phyloP scores from a whole-genome alignment of 2,113 vertebrate genomes.

The Ornithorhynchus anatinus region DNA sequence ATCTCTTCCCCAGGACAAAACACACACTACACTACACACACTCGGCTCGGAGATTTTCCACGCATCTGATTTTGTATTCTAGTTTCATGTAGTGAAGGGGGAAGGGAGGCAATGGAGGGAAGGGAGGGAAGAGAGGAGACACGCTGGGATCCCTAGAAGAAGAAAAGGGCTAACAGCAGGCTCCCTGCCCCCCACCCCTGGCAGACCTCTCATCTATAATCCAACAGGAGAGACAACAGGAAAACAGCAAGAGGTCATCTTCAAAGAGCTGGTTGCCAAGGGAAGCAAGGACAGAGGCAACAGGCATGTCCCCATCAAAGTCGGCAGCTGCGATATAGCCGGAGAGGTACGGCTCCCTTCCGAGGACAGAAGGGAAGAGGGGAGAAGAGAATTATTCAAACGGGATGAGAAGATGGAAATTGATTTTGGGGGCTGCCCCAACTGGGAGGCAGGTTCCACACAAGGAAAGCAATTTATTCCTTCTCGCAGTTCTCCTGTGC shows the following conservation, averaged over 20 bases:
- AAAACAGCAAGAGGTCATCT: constrained; percentile 87
- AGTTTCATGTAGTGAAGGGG: neutral
- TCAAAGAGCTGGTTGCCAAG: constrained; percentile 88
- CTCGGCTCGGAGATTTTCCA: neutral
- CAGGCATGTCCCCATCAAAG: constrained; percentile 89
- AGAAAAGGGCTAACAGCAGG: constrained; percentile 64
- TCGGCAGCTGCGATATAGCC: constrained; percentile 74
- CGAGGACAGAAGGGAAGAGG: constrained; percentile 19
- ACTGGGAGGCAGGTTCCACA: neutral
- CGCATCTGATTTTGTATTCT: neutral
- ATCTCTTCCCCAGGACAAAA: too few species aligned
- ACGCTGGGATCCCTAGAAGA: constrained; percentile 54
- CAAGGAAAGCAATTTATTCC: constrained; percentile 2
- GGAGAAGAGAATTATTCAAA: too few species aligned
- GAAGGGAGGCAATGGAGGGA: neutral
- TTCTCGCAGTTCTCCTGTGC: constrained; percentile 10
- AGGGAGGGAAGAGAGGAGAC: constrained; percentile 26
- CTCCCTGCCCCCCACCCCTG: constrained; percentile 59
- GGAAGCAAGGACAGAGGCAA: constrained; percentile 77
- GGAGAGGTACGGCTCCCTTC: constrained; percentile 69
- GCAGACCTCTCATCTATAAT: constrained; percentile 77
- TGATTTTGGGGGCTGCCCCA: too few species aligned
- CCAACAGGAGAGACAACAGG: constrained; percentile 80
- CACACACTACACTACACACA: neutral
- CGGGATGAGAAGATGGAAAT: too few species aligned